Base-by-base conservation (phyloP, 2,888 invertebrate species). In the Mimas tiliae region DNA sequence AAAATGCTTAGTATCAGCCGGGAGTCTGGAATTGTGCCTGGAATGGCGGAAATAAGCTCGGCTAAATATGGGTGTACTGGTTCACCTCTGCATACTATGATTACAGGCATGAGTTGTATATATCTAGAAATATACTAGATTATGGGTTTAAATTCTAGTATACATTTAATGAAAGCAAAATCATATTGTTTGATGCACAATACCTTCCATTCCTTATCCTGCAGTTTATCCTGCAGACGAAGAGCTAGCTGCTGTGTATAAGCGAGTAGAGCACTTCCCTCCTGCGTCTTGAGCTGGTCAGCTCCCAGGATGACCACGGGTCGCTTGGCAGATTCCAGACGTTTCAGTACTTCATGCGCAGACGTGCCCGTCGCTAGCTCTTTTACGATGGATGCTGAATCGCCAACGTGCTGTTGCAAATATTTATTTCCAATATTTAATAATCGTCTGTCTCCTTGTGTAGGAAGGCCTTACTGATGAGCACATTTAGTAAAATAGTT, bases 261-360 rank as follows among this genome's bases (percentile, higher is more conserved):
- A 0, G 96, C 95, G 65, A 97, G 94, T 72, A 98, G 94, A 0
- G 96, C 96, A 6, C 95, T 95, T 3, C 97, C 98, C 81, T 98
- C 98, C 2, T 94, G 76, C 6, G 97, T 94, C 82, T 96, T 95
- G 42, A 99, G 94, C 68, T 96, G 95, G 73, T 97, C 97, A 4
- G 98, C 96, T 19, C 99, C 99, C 45, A 99, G 94, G 72, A 99
- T 97, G 53, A 99, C 96, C 67, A 98, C 93, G n/a, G 99, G 99
- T 67, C 96, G 96, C 88, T 98, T 97, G 14, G 99, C 98, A 3
- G 91, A 84, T 77, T 96, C 94, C 73, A 98, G 87, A 66, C 95
- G 95, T 82, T 96, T 95, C 38, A 81, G 63, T 1, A 90, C 87
- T 48, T 80, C 86, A 71, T 87, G 83, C 0, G 75, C 95, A 83